Conservation (phyloP, 2,888 invertebrate genomes). For the Xanthorhoe spadicearia region DNA sequence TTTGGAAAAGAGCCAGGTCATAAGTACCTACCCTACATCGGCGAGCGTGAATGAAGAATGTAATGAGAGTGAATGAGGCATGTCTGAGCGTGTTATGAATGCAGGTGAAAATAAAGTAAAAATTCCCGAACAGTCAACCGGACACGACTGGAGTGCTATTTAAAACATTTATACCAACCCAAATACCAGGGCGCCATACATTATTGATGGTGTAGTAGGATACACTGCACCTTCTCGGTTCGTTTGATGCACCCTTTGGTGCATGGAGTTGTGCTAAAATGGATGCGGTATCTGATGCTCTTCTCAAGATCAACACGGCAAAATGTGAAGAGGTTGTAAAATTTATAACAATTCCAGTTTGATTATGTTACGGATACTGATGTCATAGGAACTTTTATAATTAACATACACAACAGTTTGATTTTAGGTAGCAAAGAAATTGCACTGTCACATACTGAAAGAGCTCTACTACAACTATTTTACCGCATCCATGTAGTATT, state of each 20-base stretch:
- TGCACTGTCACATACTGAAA: background rate
- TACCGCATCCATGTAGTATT: constrained; percentile 18
- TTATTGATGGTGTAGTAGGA: constrained; percentile 34
- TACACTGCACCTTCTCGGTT: constrained; percentile 26
- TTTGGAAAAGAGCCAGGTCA: too few relatives aligned
- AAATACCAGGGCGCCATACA: constrained; percentile 33
- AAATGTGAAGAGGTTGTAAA: background rate
- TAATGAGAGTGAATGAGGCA: too few relatives aligned
- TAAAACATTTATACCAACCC: constrained; percentile 26
- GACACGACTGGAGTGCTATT: constrained; percentile 22
- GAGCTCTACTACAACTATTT: too few relatives aligned
- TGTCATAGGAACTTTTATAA: too few relatives aligned
- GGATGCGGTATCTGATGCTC: constrained; percentile 11
- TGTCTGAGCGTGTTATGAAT: too few relatives aligned
- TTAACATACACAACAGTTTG: too few relatives aligned
- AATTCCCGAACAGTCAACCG: constrained; percentile 15
- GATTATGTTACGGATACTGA: background rate
- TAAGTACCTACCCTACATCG: too few relatives aligned
- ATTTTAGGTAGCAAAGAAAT: too few relatives aligned
- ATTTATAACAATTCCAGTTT: background rate
- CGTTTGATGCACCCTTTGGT: constrained; percentile 19
- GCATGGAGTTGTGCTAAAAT: background rate
- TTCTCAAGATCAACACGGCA: background rate
- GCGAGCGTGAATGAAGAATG: too few relatives aligned
- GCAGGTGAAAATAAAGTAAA: background rate